Conservation (phyloP, 2,113 vertebrate species). For the Channa maculata region DNA sequence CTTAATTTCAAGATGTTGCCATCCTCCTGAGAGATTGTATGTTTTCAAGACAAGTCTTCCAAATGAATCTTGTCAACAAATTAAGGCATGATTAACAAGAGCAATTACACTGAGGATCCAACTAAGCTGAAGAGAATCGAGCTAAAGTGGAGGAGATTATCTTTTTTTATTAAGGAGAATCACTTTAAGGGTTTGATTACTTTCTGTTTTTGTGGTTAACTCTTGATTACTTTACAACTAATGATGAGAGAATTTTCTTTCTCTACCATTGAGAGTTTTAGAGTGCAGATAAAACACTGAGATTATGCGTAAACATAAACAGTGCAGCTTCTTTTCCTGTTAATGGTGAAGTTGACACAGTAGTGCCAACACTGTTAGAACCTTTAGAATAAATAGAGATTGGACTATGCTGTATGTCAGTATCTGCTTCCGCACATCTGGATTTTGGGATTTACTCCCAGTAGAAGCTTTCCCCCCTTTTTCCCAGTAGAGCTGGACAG, state of each 20-base stretch:
- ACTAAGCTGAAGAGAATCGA: slow-evolving; percentile 64
- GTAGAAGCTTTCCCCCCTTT: not conserved
- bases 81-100: slow-evolving; percentile 81
- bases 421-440: not conserved
- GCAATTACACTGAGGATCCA: slow-evolving; percentile 72
- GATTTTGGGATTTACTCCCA: slow-evolving; percentile 7
- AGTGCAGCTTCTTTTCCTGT: slow-evolving; percentile 8
- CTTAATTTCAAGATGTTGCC: slow-evolving; percentile 66
- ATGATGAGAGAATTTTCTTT: slow-evolving; percentile 36
- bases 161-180: slow-evolving; percentile 75
- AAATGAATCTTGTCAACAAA: slow-evolving; percentile 79
- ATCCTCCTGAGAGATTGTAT: slow-evolving; percentile 58
- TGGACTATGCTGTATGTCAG: not conserved
- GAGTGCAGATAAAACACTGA: slow-evolving; percentile 39
- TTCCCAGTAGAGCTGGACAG: slow-evolving; percentile 2
- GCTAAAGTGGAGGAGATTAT: slow-evolving; percentile 78
- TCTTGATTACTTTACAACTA: slow-evolving; percentile 69
- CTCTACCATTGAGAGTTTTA: slow-evolving; percentile 49
- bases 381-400: not conserved
- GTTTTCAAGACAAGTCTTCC: slow-evolving; percentile 62
- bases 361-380: not conserved
- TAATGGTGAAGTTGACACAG: not conserved
- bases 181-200: slow-evolving; percentile 82
- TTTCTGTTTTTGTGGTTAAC: slow-evolving; percentile 75
- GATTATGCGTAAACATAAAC: slow-evolving; percentile 30